Conservation (phyloP, 2,113 vertebrate genomes). For the Corythornis cristatus region DNA sequence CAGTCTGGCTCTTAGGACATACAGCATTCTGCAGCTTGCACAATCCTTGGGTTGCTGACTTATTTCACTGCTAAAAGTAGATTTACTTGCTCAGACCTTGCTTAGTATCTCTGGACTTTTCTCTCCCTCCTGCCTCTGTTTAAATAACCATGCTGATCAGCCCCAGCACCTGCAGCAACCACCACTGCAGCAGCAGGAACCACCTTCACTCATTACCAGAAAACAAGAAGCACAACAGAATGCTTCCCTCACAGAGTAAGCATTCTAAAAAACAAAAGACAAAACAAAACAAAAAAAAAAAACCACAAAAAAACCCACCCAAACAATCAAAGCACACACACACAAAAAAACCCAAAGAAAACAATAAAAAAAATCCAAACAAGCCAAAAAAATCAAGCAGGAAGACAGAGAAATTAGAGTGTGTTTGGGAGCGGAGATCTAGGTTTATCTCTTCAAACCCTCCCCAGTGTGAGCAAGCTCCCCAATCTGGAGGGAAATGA, state of each 20-base stretch:
- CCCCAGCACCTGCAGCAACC: background rate
- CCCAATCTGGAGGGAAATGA: background rate
- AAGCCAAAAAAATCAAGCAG: background rate
- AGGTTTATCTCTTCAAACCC: background rate
- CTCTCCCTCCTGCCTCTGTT: background rate
- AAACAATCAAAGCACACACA: no score
- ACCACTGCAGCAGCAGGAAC: background rate
- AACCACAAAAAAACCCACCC: background rate
- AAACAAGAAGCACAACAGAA: background rate
- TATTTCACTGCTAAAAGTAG: background rate
- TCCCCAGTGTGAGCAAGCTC: background rate
- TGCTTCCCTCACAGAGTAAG: background rate
- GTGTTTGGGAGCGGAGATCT: background rate
- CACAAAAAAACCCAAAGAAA: background rate
- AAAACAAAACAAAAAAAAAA: background rate
- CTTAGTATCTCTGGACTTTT: background rate
- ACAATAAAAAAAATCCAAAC: background rate
- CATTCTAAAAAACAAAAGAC: background rate
- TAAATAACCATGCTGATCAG: background rate
- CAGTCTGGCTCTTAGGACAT: background rate
- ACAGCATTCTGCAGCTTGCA: background rate
- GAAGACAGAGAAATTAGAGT: background rate
- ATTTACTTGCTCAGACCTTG: background rate
- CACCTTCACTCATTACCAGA: background rate
- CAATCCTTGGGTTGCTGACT: background rate